phyloP scores from a whole-genome alignment of 2,113 vertebrate genomes.

The Rhizomys pruinosus region DNA sequence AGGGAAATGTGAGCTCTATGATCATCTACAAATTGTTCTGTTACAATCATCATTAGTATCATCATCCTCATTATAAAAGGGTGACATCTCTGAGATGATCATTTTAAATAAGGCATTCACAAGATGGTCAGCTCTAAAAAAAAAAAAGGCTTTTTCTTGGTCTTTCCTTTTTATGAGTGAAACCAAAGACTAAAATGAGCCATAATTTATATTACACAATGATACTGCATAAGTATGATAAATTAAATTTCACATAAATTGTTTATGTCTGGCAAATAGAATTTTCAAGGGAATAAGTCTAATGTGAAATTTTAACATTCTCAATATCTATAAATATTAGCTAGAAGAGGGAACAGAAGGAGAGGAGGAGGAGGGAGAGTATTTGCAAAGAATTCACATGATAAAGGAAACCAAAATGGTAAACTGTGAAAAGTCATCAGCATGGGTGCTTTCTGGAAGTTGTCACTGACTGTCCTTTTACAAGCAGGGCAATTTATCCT shows the following conservation, averaged over 20 bases:
- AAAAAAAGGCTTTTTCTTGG: not conserved
- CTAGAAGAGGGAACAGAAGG: not conserved
- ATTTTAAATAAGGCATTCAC: not conserved
- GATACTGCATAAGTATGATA: not conserved
- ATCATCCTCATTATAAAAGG: not conserved
- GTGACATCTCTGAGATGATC: not conserved
- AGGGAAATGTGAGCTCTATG: not conserved
- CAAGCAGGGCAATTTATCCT: not conserved
- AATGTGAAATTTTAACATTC: not conserved
- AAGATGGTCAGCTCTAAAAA: not conserved
- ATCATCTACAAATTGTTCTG: not conserved
- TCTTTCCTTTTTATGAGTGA: not conserved
- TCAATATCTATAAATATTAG: not conserved
- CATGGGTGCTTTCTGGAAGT: not conserved
- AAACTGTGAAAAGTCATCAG: slow-evolving; percentile 13
- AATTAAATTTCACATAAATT: not conserved
- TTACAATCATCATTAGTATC: not conserved
- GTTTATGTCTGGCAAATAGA: not conserved
- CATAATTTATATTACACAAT: not conserved
- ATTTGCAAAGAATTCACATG: not conserved
- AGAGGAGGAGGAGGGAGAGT: not conserved
- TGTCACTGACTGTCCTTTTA: not conserved
- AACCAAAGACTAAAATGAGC: not conserved
- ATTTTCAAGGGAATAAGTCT: slow-evolving; percentile 9
- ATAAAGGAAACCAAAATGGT: not conserved